These are phyloP conservation scores for Drosophila prolongata DNA, from an alignment of 2,888 invertebrate species.

Conservation along the genomic window DNA sequence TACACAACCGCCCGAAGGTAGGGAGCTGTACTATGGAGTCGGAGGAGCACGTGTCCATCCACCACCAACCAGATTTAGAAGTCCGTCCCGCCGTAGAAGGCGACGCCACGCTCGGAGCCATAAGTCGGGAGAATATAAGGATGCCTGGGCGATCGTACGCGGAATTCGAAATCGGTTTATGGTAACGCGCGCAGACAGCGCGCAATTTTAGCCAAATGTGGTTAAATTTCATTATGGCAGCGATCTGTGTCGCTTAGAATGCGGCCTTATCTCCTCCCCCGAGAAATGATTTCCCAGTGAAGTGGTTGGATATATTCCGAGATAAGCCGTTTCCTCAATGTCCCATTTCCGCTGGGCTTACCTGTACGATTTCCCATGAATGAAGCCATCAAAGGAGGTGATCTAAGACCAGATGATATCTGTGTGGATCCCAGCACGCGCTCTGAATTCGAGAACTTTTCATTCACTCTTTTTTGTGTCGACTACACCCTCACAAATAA, in stretches of 20 bases:
- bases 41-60: slow-evolving; percentile 37
- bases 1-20: slow-evolving; percentile 33
- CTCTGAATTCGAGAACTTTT: slow-evolving; percentile 58
- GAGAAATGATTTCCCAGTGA: background rate
- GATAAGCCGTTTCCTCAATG: slow-evolving; percentile 53
- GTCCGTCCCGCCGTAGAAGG: slow-evolving; percentile 58
- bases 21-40: slow-evolving; percentile 4
- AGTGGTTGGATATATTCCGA: slow-evolving; percentile 3
- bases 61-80: slow-evolving; percentile 49
- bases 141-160: slow-evolving; percentile 59
- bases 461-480: slow-evolving; percentile 56
- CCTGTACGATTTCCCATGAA: slow-evolving; percentile 64
- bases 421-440: slow-evolving; percentile 57
- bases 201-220: slow-evolving; percentile 54
- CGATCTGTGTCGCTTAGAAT: slow-evolving; percentile 11
- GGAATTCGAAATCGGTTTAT: slow-evolving; percentile 73
- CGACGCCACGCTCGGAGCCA: slow-evolving; percentile 47
- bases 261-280: slow-evolving; percentile 13
- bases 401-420: slow-evolving; percentile 17
- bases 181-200: slow-evolving; percentile 44
- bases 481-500: slow-evolving; percentile 32
- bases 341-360: slow-evolving; percentile 62
- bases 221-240: slow-evolving; percentile 57
- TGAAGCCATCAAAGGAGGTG: slow-evolving; percentile 53
- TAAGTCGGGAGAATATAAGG: slow-evolving; percentile 58